These are phyloP conservation scores for Craterocephalus amniculus DNA, from an alignment of 2,797 vertebrate genomes.

Conservation along the genomic window DNA sequence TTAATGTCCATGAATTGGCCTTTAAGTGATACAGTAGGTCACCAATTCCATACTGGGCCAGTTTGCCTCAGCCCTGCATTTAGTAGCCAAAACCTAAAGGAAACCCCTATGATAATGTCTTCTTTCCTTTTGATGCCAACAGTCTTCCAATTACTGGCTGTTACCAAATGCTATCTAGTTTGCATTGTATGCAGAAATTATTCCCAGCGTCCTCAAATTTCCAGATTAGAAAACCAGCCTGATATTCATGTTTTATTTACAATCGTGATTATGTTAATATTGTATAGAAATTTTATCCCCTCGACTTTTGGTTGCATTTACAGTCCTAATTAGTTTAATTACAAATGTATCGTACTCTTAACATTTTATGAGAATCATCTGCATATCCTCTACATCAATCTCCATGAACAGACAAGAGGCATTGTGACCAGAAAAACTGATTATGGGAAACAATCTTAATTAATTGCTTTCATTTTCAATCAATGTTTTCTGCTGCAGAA, in stretches of 20 bases:
- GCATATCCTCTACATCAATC: neutral
- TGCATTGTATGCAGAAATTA: neutral
- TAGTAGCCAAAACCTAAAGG: slow-evolving; percentile 9
- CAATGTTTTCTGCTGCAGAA: neutral
- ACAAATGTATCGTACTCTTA: too few species aligned
- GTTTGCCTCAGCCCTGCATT: slow-evolving; percentile 37
- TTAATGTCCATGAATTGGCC: slow-evolving; percentile 84
- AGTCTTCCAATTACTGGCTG: neutral
- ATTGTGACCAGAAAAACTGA: neutral
- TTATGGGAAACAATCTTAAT: too few species aligned
- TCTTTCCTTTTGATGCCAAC: neutral
- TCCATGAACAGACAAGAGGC: neutral
- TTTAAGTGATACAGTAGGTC: slow-evolving; percentile 84
- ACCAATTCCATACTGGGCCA: slow-evolving; percentile 61
- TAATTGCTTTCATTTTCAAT: neutral
- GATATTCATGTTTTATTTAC: neutral
- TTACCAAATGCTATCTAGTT: slow-evolving; percentile 1
- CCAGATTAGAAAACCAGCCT: neutral
- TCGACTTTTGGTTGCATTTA: neutral
- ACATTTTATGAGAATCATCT: neutral
- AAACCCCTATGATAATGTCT: neutral
- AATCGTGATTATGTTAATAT: neutral
- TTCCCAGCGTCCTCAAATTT: neutral
- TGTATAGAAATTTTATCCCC: neutral
- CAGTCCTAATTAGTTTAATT: neutral